Base-by-base conservation (phyloP, 1,140 invertebrate genomes). In the Lasioglossum albipes region DNA sequence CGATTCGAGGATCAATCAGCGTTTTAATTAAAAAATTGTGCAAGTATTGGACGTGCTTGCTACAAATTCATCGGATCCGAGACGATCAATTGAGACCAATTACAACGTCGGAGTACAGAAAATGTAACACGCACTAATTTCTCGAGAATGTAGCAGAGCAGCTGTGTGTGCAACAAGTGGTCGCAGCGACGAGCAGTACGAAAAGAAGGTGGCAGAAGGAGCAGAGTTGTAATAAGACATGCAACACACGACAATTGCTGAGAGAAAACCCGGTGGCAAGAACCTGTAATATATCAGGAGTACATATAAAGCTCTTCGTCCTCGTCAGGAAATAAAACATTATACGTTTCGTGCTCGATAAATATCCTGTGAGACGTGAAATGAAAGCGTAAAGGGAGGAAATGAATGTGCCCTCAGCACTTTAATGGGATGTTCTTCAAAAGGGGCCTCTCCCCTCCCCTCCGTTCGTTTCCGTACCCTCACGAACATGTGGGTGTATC, bases 401-500 rank as follows among this genome's bases (percentile, higher is more conserved):
- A 80, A 74, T 79, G 79, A 81, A 76, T 36, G 73, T 81, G 79
- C 79, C 73, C 79, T 61, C 57, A 52, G 78, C 71, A 66, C 70
- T 16, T 81, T 81, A 76, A 81, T 76, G 42, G 65, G 12, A 5
- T 20, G 64, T 18, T 52, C 18, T 62, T 68, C 22, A 52, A 76
- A 74, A 36, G 22, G 27, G 62, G 77, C 62, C 52, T 49, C 52
- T 54, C 13, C 18, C 10, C 5, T 13, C 2, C 16, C 52, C 61
- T 49, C 67, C n/a, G 5, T 59, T 59, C 78, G 65, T 75, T 81
- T 81, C 82, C 71, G 78, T 65, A 16, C 27, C 45, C 27, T 31
- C 20, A n/a, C 22, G n/a, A 82, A 79, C 81, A 79, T 82, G 81
- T 82, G 81, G 81, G 81, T 82, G 81, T 77, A 82, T 79, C 81